Base-by-base conservation (phyloP, 2,797 vertebrate species). In the Ctenopoma kingsleyae region DNA sequence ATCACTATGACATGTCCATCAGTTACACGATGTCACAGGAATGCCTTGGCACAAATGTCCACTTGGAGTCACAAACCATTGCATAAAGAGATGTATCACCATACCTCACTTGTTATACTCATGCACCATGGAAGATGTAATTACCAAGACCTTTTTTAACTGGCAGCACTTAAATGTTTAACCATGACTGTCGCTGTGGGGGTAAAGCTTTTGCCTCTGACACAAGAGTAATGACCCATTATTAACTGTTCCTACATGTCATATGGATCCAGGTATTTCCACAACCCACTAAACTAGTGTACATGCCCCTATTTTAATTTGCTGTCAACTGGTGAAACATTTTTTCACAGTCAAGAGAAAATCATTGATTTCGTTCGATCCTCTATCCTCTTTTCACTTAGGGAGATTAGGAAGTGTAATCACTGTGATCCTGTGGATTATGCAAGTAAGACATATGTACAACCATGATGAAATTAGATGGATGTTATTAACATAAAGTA, bases 331-430 rank as follows among this genome's bases (percentile, higher is more conserved):
- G 65, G 59, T 78, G 54, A 72, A 75, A 19, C 22, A 1, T 61
- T 52, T 56, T 43, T 51, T 66, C 65, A 58, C 10, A 62, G 20
- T 58, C 51, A 62, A 61, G 57, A 78, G 57, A 77, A 77, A 71
- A 25, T 0, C 32, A 87, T 76, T 61, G 79, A 90, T 87, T 84
- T 71, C 76, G 61, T 55, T 81, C 74, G 25, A 61, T 70, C 57
- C 63, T 67, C 81, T 81, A 81, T 86, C 80, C 60, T 49, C 17
- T 61, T 72, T 78, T 32, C 58, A 63, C 71, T 68, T 48, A 22
- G 30, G 71, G 50, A 83, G 78, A 89, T 90, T 87, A 91, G 53
- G 65, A 72, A 71, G 67, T 76, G 67, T 82, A 86, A 83, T 82
- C 65, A 55, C 54, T 53, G 47, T 70, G 68, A 89, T 86, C 78